A percentile compares a stretch with the other conserved stretches of the same genome.
Conservation (phyloP, 1,140 invertebrate genomes). For the Danaus plexippus region DNA sequence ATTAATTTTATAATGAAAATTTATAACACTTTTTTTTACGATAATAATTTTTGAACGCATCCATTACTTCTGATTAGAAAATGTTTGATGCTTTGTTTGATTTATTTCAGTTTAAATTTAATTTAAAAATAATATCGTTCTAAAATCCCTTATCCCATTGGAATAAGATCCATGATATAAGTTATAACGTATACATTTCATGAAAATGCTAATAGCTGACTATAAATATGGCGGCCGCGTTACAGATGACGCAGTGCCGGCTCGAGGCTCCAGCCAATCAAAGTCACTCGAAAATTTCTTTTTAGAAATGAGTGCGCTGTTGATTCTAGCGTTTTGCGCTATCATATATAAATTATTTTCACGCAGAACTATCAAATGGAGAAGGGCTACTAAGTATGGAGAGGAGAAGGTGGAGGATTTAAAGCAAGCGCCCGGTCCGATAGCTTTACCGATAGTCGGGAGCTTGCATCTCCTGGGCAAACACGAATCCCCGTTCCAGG, state of each 20-base stretch:
- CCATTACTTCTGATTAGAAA: too few species aligned
- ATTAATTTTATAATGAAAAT: too few species aligned
- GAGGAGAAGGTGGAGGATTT: slow-evolving; percentile 24
- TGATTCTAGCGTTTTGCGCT: slow-evolving; percentile 38
- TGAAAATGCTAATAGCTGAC: too few species aligned
- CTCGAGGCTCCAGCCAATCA: slow-evolving; percentile 45
- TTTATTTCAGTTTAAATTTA: too few species aligned
- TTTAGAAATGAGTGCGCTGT: slow-evolving; percentile 60
- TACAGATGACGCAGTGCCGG: slow-evolving; percentile 39
- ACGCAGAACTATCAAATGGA: slow-evolving; percentile 30
- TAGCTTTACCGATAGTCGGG: slow-evolving; percentile 80
- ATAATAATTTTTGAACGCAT: too few species aligned
- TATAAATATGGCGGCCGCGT: slow-evolving; percentile 43
- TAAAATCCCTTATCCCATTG: too few species aligned
- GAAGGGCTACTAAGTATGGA: slow-evolving; percentile 34
- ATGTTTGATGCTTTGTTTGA: too few species aligned
- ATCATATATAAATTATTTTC: slow-evolving; percentile 45
- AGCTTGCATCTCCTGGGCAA: slow-evolving; percentile 78
- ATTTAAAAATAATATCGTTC: too few species aligned
- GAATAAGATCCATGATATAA: too few species aligned
- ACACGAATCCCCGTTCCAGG: slow-evolving; percentile 79
- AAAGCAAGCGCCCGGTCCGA: slow-evolving; percentile 73
- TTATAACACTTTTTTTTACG: too few species aligned
- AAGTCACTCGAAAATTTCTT: slow-evolving; percentile 52
- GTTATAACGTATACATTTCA: too few species aligned